Percentiles rank a stretch among this genome's conserved stretches.
Evolutionary conservation across 30 jellyfish, hydroid and myxozoan species (phyloP).

Genomic region (Aurelia aurita): DNA sequence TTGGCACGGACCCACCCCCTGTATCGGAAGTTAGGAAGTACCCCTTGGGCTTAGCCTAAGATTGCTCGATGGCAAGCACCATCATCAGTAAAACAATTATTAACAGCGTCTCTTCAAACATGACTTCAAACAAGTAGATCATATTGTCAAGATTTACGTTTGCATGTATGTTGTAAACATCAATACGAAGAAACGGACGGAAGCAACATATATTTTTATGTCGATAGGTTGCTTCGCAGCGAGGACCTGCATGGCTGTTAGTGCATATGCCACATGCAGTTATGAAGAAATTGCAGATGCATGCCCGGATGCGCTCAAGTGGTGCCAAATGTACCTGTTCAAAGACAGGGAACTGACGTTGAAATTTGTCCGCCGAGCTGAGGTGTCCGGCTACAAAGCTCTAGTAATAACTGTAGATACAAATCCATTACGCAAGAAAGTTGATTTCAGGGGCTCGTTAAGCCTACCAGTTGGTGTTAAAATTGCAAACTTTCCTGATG

Average conservation of each 20-base stretch:
- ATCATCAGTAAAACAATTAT: no score
- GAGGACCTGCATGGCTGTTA: constrained; percentile 93
- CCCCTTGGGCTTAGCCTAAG: no score
- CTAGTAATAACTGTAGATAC: constrained; percentile 93
- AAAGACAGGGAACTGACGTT: constrained; percentile 67
- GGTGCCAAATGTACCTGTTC: constrained; percentile 89
- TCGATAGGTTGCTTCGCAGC: constrained; percentile 44
- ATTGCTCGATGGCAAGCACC: no score
- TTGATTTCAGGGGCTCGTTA: constrained; percentile 50
- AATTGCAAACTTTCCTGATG: constrained; percentile 50
- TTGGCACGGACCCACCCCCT: no score
- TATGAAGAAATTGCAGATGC: constrained; percentile 80
- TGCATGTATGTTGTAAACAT: no score
- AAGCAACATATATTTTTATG: no score
- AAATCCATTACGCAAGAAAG: constrained; percentile 40
- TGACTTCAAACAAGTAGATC: no score
- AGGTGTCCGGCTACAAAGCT: constrained; percentile 88
- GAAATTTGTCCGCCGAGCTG: constrained; percentile 86
- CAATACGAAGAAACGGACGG: no score
- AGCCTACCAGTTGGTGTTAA: constrained; percentile 34
- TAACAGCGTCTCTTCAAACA: no score
- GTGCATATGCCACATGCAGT: constrained; percentile 75
- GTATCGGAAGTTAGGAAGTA: no score
- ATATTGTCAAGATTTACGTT: no score
- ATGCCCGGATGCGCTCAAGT: constrained; percentile 65